Evolutionary conservation across 64 coral and sea anemone genomes (phyloP).

Genomic region (Pachyseris speciosa): DNA sequence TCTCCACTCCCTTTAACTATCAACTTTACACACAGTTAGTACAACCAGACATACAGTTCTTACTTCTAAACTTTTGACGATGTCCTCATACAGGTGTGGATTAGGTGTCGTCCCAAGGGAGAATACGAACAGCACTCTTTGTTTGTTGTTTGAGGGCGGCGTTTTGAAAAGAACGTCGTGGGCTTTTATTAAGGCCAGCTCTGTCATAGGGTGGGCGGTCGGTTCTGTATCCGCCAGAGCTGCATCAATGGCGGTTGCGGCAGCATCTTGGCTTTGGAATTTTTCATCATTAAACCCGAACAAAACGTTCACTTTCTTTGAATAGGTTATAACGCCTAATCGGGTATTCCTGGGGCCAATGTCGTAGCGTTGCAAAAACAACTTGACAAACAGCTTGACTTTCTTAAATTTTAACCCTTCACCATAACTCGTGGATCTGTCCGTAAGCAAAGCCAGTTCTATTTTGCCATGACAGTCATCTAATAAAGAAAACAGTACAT

Average conservation of each 20-base stretch:
- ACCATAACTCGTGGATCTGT: background rate
- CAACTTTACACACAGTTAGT: too few relatives aligned
- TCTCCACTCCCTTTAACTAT: too few relatives aligned
- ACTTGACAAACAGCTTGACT: background rate
- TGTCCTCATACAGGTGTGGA: background rate
- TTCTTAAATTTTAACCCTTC: background rate
- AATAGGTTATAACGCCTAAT: background rate
- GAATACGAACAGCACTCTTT: background rate
- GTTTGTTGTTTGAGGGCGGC: background rate
- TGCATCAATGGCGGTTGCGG: background rate
- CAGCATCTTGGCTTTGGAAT: background rate
- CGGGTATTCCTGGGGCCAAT: background rate
- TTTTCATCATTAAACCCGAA: background rate
- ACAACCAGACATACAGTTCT: background rate
- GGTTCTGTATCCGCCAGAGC: background rate
- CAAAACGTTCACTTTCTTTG: background rate
- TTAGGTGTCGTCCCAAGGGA: background rate
- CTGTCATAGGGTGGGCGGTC: background rate
- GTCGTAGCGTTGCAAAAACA: background rate
- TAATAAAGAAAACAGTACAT: background rate
- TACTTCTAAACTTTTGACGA: background rate
- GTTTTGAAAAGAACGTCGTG: background rate
- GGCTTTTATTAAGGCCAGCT: background rate
- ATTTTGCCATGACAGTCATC: background rate
- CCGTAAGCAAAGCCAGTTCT: background rate